Conservation (phyloP, 2,113 vertebrate species). For the Illadopsis cleaveri region DNA sequence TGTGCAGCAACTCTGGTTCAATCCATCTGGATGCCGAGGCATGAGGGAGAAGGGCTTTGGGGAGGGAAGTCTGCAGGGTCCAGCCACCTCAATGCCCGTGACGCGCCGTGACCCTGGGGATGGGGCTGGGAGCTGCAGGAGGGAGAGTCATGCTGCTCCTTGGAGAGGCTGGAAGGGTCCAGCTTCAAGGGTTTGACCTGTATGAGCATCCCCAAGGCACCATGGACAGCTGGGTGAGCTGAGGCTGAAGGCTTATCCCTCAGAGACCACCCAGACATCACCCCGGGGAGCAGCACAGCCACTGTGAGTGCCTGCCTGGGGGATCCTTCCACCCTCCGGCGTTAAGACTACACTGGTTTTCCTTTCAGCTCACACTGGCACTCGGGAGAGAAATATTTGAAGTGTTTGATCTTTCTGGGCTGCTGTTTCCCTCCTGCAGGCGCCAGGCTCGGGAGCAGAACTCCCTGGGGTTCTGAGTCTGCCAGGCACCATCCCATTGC, state of each 20-base stretch:
- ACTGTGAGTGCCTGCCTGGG: background rate
- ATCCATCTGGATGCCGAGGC: background rate
- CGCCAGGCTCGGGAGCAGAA: fast-evolving
- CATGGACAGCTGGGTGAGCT: fast-evolving
- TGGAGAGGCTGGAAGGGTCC: background rate
- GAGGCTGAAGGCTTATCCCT: background rate
- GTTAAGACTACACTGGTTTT: background rate
- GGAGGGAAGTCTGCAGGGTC: background rate
- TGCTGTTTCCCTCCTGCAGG: background rate
- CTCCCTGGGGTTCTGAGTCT: background rate
- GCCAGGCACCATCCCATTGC: fast-evolving
- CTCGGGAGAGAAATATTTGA: background rate
- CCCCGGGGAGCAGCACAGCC: fast-evolving
- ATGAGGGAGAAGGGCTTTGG: background rate
- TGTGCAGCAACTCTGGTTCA: background rate
- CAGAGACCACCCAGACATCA: fast-evolving
- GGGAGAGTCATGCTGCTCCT: background rate
- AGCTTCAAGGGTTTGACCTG: background rate
- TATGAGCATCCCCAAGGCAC: fast-evolving
- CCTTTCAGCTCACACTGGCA: background rate
- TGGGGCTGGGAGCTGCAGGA: background rate
- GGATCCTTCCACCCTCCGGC: background rate
- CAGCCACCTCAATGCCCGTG: fast-evolving
- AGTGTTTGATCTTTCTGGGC: background rate
- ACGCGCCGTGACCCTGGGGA: fast-evolving